These are phyloP conservation scores for Microctonus aethiopoides DNA, from an alignment of 2,888 invertebrate genomes.

Conservation along the genomic window DNA sequence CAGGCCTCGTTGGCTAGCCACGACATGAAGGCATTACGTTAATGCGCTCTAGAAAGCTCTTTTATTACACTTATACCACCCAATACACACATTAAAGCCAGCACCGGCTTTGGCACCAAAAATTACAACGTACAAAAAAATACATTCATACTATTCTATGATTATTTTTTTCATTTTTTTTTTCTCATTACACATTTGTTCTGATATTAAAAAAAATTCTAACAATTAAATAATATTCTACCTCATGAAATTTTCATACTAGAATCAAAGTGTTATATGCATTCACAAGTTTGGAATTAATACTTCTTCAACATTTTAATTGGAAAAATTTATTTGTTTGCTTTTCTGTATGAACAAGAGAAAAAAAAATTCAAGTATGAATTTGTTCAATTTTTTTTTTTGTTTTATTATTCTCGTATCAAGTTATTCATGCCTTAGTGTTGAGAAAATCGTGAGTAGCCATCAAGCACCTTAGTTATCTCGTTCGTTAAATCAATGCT, in stretches of 20 bases:
- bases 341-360: too few species aligned
- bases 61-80: conserved; percentile 51
- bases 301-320: background rate
- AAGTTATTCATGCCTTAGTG: too few species aligned
- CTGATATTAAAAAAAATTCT: background rate
- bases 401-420: too few species aligned
- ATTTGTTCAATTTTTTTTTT: background rate
- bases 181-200: background rate
- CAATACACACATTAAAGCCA: conserved; percentile 39
- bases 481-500: conserved; percentile 17
- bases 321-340: background rate
- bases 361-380: background rate
- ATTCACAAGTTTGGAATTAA: too few species aligned
- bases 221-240: too few species aligned
- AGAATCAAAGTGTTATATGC: too few species aligned
- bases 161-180: background rate
- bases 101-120: conserved; percentile 30
- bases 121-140: conserved; percentile 11
- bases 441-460: conserved; percentile 6
- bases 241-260: too few species aligned
- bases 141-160: background rate
- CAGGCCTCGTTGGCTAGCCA: conserved; percentile 41
- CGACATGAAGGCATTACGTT: conserved; percentile 59
- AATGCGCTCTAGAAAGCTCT: conserved; percentile 63
- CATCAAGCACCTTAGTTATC: conserved; percentile 20